Conservation (phyloP, 1,140 invertebrate species). For the Drosophila sproati region DNA sequence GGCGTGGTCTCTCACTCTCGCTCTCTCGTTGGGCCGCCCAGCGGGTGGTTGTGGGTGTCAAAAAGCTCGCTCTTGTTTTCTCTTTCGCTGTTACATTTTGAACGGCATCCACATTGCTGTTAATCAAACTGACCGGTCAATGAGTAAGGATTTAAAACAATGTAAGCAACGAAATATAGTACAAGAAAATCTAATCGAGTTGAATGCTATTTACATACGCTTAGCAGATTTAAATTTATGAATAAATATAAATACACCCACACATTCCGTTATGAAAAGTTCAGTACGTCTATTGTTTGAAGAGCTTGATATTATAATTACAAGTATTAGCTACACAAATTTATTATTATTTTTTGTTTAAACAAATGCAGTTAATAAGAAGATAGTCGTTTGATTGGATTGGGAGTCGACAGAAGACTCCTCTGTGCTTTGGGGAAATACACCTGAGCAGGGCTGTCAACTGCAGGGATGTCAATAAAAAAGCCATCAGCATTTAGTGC, state of each 20-base stretch:
- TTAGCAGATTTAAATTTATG: too few species aligned
- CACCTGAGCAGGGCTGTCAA: slow-evolving; percentile 39
- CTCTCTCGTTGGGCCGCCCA: not conserved
- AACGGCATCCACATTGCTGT: slow-evolving; percentile 59
- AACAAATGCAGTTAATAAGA: too few species aligned
- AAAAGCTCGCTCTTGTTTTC: slow-evolving; percentile 60
- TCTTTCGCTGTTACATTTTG: slow-evolving; percentile 56
- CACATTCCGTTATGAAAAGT: too few species aligned
- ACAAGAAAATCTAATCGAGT: too few species aligned
- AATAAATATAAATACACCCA: too few species aligned
- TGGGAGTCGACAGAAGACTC: too few species aligned
- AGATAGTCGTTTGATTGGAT: too few species aligned
- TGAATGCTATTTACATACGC: too few species aligned
- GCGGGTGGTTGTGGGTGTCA: not conserved
- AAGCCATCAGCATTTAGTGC: slow-evolving; percentile 68
- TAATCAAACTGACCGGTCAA: slow-evolving; percentile 20
- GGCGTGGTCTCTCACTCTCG: not conserved
- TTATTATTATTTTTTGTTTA: too few species aligned
- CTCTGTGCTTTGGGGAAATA: slow-evolving; percentile 28
- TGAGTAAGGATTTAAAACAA: slow-evolving; percentile 13
- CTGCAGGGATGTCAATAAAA: slow-evolving; percentile 74
- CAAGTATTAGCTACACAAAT: too few species aligned
- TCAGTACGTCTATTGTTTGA: too few species aligned
- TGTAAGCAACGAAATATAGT: not conserved
- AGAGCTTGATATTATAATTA: too few species aligned